Evolutionary conservation across 1,140 invertebrate species (phyloP), one percentile per base, ranked within the genome.

Genomic region (Neodiprion fabricii): DNA sequence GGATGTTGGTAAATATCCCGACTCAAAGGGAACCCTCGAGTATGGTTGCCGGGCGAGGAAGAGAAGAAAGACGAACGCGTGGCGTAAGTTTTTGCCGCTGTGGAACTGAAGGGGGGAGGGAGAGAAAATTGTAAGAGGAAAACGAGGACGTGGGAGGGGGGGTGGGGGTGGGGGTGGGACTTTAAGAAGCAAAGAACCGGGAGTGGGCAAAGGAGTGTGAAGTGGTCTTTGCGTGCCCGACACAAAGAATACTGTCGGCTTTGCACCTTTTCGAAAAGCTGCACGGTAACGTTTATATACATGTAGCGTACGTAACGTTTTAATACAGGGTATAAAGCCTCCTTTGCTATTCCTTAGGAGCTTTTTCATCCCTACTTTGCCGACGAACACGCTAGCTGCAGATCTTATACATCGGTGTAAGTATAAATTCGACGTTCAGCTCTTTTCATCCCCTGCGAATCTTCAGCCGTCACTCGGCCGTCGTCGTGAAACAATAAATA

Each of bases 171-270:
- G n/a, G 50, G 8, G 8, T 9, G 53, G 5, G 53, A 61, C 53
- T 40, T 1, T 14, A 61, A 61, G 53, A 61, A 61, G 53, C 53
- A 61, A 17, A 61, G 53, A 61, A 61, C 53, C 53, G 11, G n/a
- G 53, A 61, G 53, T 61, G 53, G 53, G 53, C 53, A 61, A 61
- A 61, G 53, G 53, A 61, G 53, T 61, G 53, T 61, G 53, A 61
- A 61, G 53, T 61, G 53, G 53, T 61, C 53, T 61, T 61, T 61
- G n/a, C 53, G 5, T 61, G 4, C 53, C 53, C 53, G 53, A 61
- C 53, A 61, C 53, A 61, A 61, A 61, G 53, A 61, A 61, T 61
- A 61, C n/a, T 61, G 53, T 61, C 53, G 53, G 53, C 50, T 8
- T 61, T 61, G 53, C 53, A 61, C 53, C 53, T 61, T 61, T 61